phyloP scores from a whole-genome alignment of 2,113 vertebrate species.

The Paramormyrops kingsleyae region DNA sequence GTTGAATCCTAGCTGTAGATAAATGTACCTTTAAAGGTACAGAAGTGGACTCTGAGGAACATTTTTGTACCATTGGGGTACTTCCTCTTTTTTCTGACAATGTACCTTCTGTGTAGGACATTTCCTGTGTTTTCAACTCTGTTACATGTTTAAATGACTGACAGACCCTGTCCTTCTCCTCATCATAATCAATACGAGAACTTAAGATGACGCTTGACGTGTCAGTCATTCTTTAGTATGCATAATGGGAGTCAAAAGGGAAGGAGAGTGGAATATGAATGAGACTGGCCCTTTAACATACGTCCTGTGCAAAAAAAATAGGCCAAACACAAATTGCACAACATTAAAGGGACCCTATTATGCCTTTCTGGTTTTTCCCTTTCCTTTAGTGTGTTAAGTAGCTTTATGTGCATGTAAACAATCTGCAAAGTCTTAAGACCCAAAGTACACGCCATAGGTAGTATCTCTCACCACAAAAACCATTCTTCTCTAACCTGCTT shows the following conservation, averaged over 20 bases:
- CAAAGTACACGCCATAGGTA: background rate
- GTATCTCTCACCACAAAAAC: background rate
- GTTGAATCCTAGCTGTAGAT: background rate
- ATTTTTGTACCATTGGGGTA: background rate
- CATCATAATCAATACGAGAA: background rate
- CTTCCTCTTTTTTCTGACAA: background rate
- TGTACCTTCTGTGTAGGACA: background rate
- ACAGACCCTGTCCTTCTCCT: background rate
- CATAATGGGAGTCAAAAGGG: background rate
- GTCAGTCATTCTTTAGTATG: background rate
- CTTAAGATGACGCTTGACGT: background rate
- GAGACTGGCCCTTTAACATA: background rate
- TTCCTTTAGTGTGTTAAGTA: background rate
- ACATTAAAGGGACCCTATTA: background rate
- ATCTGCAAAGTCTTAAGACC: background rate
- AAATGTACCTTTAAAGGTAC: background rate
- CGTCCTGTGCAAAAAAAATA: background rate
- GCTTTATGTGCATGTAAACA: too few species aligned
- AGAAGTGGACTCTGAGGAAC: background rate
- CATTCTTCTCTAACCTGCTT: too few species aligned
- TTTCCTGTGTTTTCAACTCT: background rate
- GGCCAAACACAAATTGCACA: background rate
- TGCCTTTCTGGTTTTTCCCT: background rate
- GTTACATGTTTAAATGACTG: background rate
- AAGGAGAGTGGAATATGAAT: background rate